These are phyloP conservation scores for Delichon dasypus DNA, from an alignment of 2,797 vertebrate genomes.

Conservation along the genomic window DNA sequence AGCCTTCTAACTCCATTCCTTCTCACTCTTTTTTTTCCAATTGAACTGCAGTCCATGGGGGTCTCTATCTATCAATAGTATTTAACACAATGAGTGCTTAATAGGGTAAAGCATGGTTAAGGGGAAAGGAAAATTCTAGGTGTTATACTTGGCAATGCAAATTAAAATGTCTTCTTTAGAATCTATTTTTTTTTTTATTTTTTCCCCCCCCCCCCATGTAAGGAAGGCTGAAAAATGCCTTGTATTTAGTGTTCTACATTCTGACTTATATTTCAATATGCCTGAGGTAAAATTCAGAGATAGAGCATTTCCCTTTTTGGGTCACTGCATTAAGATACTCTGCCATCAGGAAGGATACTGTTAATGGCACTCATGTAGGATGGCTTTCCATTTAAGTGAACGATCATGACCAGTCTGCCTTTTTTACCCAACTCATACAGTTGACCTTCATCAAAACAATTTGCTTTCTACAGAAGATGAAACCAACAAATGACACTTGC, in stretches of 20 bases:
- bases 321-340: not conserved
- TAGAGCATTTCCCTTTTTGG: not conserved
- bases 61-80: not conserved
- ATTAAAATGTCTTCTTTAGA: not conserved
- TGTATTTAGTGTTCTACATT: not conserved
- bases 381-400: constrained; percentile 20
- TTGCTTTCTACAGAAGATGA: constrained; percentile 27
- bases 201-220: too few relatives aligned
- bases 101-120: not conserved
- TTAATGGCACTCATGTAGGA: not conserved
- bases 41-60: not conserved
- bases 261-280: not conserved
- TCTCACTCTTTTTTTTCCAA: not conserved
- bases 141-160: not conserved
- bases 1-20: not conserved
- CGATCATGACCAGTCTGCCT: not conserved
- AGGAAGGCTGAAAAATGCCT: not conserved
- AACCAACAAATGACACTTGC: constrained; percentile 1
- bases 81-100: not conserved
- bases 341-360: not conserved
- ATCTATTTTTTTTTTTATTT: not conserved
- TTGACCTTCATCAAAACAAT: constrained; percentile 51
- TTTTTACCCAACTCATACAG: not conserved
- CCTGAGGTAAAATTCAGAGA: not conserved
- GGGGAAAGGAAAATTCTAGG: not conserved